Base-by-base conservation (phyloP, 1,140 invertebrate genomes). In the Pomacea maculata region DNA sequence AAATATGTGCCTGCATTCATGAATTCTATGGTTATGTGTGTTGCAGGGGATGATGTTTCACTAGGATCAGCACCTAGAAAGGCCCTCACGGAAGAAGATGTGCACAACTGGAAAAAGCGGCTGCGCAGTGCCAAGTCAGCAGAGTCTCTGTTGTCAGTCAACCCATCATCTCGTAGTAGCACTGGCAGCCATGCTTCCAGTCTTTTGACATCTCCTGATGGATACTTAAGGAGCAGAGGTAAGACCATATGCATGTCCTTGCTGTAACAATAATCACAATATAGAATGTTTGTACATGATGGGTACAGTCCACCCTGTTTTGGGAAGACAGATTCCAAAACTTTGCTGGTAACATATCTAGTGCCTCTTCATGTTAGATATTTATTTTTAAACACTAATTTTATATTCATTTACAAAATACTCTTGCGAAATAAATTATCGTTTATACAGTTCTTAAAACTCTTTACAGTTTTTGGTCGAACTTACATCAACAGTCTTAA, bases 81-180 rank as follows among this genome's bases (percentile, higher is more conserved):
- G 78, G 89, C 89, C 0, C 85, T 89, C 52, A 89, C 89, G 54
- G 89, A 90, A 75, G 88, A 90, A 73, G 89, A 89, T 81, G 88
- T 89, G 0, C 86, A 88, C 79, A 88, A 88, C 84, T 88, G 88
- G 81, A 85, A 87, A 67, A 72, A 85, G 10, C 85, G 88, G 76
- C 83, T 90, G 79, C 88, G 88, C 25, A 87, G 85, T 61, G 89
- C 89, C 14, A 90, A 90, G 80, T 89, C 88, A 85, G 89, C 88
- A 0, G 89, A 90, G 82, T 90, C 89, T 3, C 81, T 90, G 17
- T 80, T 89, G 21, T 86, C 86, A 2, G 80, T 89, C 68, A 80
- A 84, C 29, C 82, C 84, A 55, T 83, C 85, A 17, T 78, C 83
- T 12, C 79, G 83, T 14, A 84, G 85, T 45, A 78, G 77, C 52